Base-by-base conservation (phyloP, 2,113 vertebrate genomes). In the Hippocampus abdominalis region DNA sequence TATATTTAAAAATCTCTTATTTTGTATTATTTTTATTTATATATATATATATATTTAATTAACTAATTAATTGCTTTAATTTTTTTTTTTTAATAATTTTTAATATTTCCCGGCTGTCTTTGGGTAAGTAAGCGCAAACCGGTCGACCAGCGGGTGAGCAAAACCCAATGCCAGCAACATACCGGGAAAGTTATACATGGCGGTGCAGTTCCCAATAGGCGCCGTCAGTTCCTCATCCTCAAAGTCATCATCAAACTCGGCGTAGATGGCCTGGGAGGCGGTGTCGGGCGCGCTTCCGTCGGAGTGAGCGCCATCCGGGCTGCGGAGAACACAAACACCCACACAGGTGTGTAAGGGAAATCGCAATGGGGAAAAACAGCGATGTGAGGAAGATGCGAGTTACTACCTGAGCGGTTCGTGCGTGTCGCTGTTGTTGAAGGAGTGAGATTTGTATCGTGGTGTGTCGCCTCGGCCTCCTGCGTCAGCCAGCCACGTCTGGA, bases 151-250 rank as follows among this genome's bases (percentile, higher is more conserved):
- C 27, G 4, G 13, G 23, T 57, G 9, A 25, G 54, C 25, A 57
- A 27, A 57, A 29, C 13, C 13, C 54, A 21, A 21, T 13, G 39
- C 23, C 12, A 16, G 39, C 7, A 13, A 73, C 71, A 13, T 87
- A 96, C 95, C 94, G 68, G 94, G 94, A 60, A 96, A 96, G 78
- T 91, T 94, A 76, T 96, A 96, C 76, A 96, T 89, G n/a, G 94
- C 95, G 67, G 93, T 93, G 64, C 95, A 95, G 64, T 90, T 92
- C 51, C 95, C 94, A 8, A 96, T 94, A 18, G 95, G 92, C 25
- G 88, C 77, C 0, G 86, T 67, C 1, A 89, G 71, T 1, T 95
- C 94, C 68, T 95, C 94, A 3, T 94, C 94, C 56, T 94, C 93
- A 79, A 96, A 96, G 71, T 95, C 95, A 18, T 95, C 95, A 46